A percentile compares a stretch with the other conserved stretches of the same genome.
Evolutionary conservation across 2,113 vertebrate genomes (phyloP).

Genomic region (Anas platyrhynchos): DNA sequence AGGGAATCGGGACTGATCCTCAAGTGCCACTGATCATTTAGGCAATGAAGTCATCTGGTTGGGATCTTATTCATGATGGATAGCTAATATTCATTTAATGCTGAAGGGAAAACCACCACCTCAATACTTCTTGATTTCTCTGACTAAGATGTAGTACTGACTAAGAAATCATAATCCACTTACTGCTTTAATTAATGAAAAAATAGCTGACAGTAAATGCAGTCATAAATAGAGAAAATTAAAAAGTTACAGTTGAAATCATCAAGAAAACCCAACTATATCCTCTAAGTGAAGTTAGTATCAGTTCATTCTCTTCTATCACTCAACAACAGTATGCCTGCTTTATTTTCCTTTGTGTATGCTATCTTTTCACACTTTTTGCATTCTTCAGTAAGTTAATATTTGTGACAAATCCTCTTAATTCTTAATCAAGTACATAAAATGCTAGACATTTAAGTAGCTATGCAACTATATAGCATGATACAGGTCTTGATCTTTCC

Average conservation of each 20-base stretch:
- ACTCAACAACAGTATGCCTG: neutral
- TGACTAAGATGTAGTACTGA: neutral
- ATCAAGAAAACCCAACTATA: neutral
- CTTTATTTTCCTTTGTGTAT: neutral
- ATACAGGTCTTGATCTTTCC: neutral
- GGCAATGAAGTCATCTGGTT: neutral
- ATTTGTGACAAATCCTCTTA: neutral
- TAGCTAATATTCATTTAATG: neutral
- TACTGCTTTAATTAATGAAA: constrained; percentile 19
- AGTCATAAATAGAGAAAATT: neutral
- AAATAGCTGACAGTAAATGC: constrained; percentile 1
- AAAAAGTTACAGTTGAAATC: neutral
- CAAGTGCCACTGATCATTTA: neutral
- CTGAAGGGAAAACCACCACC: neutral
- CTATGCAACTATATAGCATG: neutral
- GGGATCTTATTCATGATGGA: neutral
- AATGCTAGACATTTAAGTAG: neutral
- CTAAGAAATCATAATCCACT: neutral
- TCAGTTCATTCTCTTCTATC: neutral
- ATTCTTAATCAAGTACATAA: neutral
- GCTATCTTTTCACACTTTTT: neutral
- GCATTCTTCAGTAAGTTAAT: neutral
- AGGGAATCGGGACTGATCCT: neutral
- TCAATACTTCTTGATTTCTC: neutral
- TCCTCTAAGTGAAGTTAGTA: neutral